phyloP scores from a whole-genome alignment of 2,797 vertebrate species.

The Tokudaia muenninki region DNA sequence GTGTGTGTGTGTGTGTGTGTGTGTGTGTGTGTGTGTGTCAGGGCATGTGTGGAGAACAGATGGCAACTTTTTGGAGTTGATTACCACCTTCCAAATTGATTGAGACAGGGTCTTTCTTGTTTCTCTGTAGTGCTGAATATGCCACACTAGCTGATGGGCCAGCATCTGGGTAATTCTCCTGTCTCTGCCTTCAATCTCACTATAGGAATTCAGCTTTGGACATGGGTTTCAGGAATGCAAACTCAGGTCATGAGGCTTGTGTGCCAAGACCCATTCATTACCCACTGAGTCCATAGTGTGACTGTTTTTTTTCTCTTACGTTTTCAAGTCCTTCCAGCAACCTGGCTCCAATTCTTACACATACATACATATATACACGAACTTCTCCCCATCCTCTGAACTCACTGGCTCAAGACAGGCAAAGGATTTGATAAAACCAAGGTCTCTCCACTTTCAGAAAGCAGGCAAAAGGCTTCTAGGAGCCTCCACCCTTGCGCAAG shows the following conservation, averaged over 20 bases:
- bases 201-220: background rate
- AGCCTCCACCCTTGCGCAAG: background rate
- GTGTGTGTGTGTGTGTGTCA: background rate
- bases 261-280: background rate
- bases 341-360: background rate
- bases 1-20: background rate
- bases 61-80: background rate
- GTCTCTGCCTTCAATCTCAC: background rate
- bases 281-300: background rate
- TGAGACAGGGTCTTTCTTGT: background rate
- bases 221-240: background rate
- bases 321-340: slow-evolving; percentile 45
- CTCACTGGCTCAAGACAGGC: slow-evolving; percentile 25
- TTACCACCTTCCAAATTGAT: background rate
- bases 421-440: background rate
- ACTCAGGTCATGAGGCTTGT: background rate
- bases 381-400: slow-evolving; percentile 16
- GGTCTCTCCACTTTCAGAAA: background rate
- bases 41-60: background rate
- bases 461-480: background rate
- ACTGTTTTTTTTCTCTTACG: background rate
- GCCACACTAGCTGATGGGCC: background rate
- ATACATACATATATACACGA: background rate
- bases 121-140: background rate
- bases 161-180: background rate